phyloP scores from a whole-genome alignment of 2,113 vertebrate species.

The Triplophysa rosa region DNA sequence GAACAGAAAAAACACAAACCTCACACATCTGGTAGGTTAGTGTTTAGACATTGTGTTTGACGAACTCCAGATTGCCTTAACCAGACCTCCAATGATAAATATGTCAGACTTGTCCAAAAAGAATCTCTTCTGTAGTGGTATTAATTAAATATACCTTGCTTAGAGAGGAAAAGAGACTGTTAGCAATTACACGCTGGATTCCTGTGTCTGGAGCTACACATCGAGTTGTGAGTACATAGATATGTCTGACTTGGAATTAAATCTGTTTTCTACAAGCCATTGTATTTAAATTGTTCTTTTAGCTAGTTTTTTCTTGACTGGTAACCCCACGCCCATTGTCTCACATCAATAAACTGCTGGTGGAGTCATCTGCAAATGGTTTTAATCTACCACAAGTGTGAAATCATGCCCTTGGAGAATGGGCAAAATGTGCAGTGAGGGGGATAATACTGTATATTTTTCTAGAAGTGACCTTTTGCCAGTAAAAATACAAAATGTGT shows the following conservation, averaged over 20 bases:
- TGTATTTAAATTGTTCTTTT: conserved; percentile 56
- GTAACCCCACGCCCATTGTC: conserved; percentile 61
- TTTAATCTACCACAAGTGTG: conserved; percentile 67
- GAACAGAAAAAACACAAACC: conserved; percentile 68
- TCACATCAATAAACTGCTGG: conserved; percentile 70
- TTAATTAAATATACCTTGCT: conserved; percentile 89
- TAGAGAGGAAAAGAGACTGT: conserved; percentile 87
- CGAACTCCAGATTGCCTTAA: conserved; percentile 83
- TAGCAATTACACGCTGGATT: conserved; percentile 88
- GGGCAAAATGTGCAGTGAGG: conserved; percentile 67
- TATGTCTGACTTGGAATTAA: conserved; percentile 59
- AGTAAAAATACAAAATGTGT: conserved; percentile 46
- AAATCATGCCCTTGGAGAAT: conserved; percentile 71
- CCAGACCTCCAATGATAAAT: conserved; percentile 93
- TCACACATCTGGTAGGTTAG: conserved; percentile 80
- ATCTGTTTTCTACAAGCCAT: conserved; percentile 49
- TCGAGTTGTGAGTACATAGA: conserved; percentile 47
- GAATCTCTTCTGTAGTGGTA: conserved; percentile 90
- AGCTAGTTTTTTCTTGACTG: conserved; percentile 64
- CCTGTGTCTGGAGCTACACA: conserved; percentile 57
- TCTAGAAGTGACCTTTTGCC: conserved; percentile 66
- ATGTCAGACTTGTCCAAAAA: conserved; percentile 81
- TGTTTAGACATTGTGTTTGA: conserved; percentile 88
- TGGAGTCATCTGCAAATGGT: conserved; percentile 76
- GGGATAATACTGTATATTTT: conserved; percentile 63